Evolutionary conservation across 2,797 vertebrate genomes (phyloP), one percentile per base, ranked within the genome.

Genomic region (Morus bassanus): DNA sequence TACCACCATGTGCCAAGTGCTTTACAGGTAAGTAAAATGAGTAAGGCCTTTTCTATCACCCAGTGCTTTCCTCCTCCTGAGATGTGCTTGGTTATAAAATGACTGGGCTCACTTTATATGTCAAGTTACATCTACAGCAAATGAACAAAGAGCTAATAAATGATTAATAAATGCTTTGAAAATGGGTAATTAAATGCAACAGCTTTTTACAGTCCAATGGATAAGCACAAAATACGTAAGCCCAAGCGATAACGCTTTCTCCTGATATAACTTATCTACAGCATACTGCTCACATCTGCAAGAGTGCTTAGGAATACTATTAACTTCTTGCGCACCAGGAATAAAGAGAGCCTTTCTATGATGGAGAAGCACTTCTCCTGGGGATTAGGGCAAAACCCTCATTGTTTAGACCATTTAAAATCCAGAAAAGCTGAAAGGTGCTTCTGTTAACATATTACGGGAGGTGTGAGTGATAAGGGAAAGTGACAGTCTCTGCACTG

Each of bases 161-260:
- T 78, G 13, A 93, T 91, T 83, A 95, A 89, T 93, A 93, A 95
- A 95, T 37, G 74, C 74, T 94, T 87, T 91, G 86, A 94, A 88
- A 90, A 89, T 73, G 63, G 59, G 39, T 90, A 91, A 95, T 93
- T 96, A 94, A 95, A 95, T 72, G 60, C 84, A 94, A 91, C 65
- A 83, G 86, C 86, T 92, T 95, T 85, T 89, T 53, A 85, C 84
- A 94, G 81, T 64, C 88, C 92, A 85, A 11, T 0, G 11, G 94
- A 87, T 94, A 93, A 92, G 92, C 72, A 88, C 75, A 94, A 94
- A 95, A 91, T 95, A 68, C 48, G 91, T 95, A 94, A 96, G 91
- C 75, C 82, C 85, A 33, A 85, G 89, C 1, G 85, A 93, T 96
- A 96, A 91, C 2, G 2, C 68, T 77, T 91, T 70, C 80, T 93